phyloP scores from a whole-genome alignment of 92 coral and sea anemone genomes.

The Heteractis magnifica region DNA sequence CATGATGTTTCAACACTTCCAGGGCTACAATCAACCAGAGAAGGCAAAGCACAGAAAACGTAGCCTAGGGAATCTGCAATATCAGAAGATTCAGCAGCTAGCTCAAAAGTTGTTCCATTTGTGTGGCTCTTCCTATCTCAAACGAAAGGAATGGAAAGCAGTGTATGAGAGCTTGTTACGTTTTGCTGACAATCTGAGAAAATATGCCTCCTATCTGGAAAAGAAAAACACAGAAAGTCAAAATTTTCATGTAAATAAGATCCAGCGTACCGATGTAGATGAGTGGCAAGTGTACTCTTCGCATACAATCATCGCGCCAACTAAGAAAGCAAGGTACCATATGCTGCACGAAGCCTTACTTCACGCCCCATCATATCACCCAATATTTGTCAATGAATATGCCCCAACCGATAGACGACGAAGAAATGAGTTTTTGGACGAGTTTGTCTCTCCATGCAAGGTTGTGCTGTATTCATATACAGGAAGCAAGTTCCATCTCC shows the following conservation, averaged over 20 bases:
- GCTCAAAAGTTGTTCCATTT: slow-evolving; percentile 50
- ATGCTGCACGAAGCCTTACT: slow-evolving; percentile 46
- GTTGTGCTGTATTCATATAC: no score
- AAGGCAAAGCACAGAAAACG: slow-evolving; percentile 45
- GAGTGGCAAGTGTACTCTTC: slow-evolving; percentile 46
- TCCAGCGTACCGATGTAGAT: slow-evolving; percentile 44
- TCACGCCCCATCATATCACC: slow-evolving; percentile 46
- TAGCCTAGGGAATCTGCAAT: slow-evolving; percentile 43
- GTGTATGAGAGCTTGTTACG: slow-evolving; percentile 45
- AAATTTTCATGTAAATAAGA: slow-evolving; percentile 33
- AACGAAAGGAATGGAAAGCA: slow-evolving; percentile 54
- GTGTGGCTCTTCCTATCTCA: slow-evolving; percentile 47
- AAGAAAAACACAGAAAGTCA: slow-evolving; percentile 32
- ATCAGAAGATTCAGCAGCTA: slow-evolving; percentile 41
- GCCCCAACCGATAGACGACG: slow-evolving; percentile 45
- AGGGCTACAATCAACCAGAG: slow-evolving; percentile 29
- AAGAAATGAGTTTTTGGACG: no score
- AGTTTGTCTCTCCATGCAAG: no score
- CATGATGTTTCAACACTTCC: slow-evolving; percentile 43
- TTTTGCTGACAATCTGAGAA: slow-evolving; percentile 34
- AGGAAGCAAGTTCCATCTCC: no score
- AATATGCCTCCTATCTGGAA: slow-evolving; percentile 52
- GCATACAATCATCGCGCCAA: slow-evolving; percentile 32
- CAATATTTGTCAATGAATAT: slow-evolving; percentile 42
- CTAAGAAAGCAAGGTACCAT: slow-evolving; percentile 44